phyloP scores from a whole-genome alignment of 2,113 vertebrate genomes.

The Danionella cerebrum region DNA sequence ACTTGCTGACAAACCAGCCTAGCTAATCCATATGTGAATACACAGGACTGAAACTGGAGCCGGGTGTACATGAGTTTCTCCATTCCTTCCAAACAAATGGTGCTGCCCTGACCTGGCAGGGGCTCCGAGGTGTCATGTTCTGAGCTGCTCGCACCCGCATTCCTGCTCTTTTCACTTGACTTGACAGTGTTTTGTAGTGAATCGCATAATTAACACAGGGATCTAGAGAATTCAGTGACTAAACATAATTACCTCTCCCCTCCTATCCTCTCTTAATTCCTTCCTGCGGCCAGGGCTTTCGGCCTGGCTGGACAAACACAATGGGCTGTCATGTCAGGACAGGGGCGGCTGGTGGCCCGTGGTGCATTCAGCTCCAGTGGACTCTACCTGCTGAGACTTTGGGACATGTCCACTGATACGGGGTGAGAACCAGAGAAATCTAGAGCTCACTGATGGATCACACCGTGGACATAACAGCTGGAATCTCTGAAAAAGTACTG shows the following conservation, averaged over 20 bases:
- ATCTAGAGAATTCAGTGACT: constrained; percentile 88
- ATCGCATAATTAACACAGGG: constrained; percentile 81
- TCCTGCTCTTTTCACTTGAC: constrained; percentile 75
- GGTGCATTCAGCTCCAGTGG: constrained; percentile 71
- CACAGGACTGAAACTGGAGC: constrained; percentile 34
- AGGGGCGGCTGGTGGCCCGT: constrained; percentile 77
- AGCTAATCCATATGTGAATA: constrained; percentile 23
- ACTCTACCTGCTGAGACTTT: constrained; percentile 21
- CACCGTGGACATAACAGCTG: neutral
- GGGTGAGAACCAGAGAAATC: constrained; percentile 10
- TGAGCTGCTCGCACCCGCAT: constrained; percentile 44
- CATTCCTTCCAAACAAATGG: constrained; percentile 25
- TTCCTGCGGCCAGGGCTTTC: constrained; percentile 77
- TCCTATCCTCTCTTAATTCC: constrained; percentile 61
- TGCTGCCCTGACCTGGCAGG: constrained; percentile 23
- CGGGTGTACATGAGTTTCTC: constrained; percentile 32
- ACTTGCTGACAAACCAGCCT: constrained; percentile 23
- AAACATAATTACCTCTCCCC: constrained; percentile 89
- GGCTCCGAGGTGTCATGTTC: constrained; percentile 48
- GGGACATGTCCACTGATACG: constrained; percentile 27
- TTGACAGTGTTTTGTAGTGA: constrained; percentile 68
- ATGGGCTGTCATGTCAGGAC: constrained; percentile 82
- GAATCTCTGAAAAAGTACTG: no score
- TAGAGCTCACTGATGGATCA: no score
- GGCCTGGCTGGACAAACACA: constrained; percentile 88